Evolutionary conservation across 2,113 vertebrate species (phyloP), one percentile per base, ranked within the genome.

Genomic region (Dicerorhinus sumatrensis): DNA sequence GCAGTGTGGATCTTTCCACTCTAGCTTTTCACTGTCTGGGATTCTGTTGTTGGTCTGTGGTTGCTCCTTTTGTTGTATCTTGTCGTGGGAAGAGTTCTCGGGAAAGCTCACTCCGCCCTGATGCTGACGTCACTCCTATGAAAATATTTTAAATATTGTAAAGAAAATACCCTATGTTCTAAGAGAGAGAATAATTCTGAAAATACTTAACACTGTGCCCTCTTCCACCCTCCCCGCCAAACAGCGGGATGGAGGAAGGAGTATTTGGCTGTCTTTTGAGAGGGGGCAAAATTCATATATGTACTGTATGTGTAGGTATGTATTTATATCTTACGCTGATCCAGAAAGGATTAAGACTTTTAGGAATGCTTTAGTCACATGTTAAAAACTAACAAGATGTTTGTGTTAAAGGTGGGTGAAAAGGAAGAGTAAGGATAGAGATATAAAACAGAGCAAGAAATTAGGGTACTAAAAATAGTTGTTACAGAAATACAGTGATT

Each of bases 351-450:
- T 60, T 25, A 58, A 93, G 46, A 73, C n/a, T 65, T 73, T 56
- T 76, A 31, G 73, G 54, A 96, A 70, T 76, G 60, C 25, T 67
- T 93, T 89, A 85, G 56, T 84, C 29, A 36, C 29, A 56, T 70
- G 51, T 88, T 91, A 82, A 58, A 92, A 95, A 25, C n/a, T 33
- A 65, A 23, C 42, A 93, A 42, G 33, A 77, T 80, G 48, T 83
- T 89, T 91, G 14, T 48, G 46, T 73, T 65, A 83, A 54, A 92
- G 39, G 29, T 67, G 21, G 33, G 51, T 92, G 13, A 42, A 83
- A 91, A 77, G 86, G 36, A 46, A 75, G 60, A 42, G 39, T 36
- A 56, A 65, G 84, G 27, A 31, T 67, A 93, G 56, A 83, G 7
- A n/a, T 54, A 60, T 10, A 87, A 94, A 94, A 36, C 25, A 62